Evolutionary conservation across 2,113 vertebrate genomes (phyloP), one percentile per base, ranked within the genome.

Genomic region (Oceanites oceanicus): DNA sequence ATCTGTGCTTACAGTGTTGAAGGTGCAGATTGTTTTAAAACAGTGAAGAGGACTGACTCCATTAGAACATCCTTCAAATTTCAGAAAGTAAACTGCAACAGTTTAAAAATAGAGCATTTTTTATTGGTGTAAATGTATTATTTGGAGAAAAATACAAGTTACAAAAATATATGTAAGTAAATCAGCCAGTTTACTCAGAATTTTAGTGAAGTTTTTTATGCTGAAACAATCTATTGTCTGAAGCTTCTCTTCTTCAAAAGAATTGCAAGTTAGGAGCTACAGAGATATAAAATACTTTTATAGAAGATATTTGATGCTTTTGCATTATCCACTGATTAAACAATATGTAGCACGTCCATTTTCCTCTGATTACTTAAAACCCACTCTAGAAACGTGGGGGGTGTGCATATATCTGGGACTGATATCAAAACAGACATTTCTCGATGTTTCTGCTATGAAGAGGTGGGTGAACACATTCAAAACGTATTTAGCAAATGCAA

Each of bases 401-500:
- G 29, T 13, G 13, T 61, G 19, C 3, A 0, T 38, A 2, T 80
- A 49, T 52, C 30, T 67, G 42, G 73, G 89, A 68, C 53, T 65
- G 44, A 50, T 77, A 71, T 84, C 52, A 70, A 90, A 95, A 49
- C 59, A 94, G 79, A 18, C 4, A 0, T 71, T 88, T 77, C 59
- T 80, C 15, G 8, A 3, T 70, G 53, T 85, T 94, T 89, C 73
- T 90, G 52, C 75, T 63, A 14, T 34, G 30, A 78, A 68, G 70
- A 67, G 36, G 56, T 70, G 73, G 59, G n/a, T 62, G 70, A 91
- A 59, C 44, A 50, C 45, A 66, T 73, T 96, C 32, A 50, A 65
- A 96, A 79, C 34, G 47, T 77, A 67, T 92, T 88, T 84, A 94
- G 76, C 70, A 96, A 96, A 95, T 50, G 68, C 25, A 81, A 87